These are phyloP conservation scores for Oxycera nigricornis DNA, from an alignment of 2,888 invertebrate genomes.

Conservation along the genomic window DNA sequence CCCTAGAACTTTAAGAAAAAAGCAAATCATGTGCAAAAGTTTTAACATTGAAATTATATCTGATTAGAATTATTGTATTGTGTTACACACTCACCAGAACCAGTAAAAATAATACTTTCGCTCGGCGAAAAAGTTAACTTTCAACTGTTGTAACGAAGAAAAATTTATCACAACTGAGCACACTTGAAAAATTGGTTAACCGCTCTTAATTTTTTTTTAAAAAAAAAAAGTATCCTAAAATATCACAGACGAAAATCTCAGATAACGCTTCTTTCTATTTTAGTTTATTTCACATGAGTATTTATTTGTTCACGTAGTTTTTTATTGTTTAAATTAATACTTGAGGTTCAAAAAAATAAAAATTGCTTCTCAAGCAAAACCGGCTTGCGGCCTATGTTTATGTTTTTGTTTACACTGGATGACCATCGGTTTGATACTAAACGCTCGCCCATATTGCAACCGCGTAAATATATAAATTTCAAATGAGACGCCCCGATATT, in stretches of 20 bases:
- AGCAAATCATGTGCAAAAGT: no score
- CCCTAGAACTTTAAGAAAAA: no score
- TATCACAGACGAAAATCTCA: constrained; percentile 29
- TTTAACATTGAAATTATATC: no score
- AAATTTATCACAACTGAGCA: neutral
- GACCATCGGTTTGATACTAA: neutral
- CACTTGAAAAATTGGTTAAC: neutral
- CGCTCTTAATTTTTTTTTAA: neutral
- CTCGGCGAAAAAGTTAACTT: neutral
- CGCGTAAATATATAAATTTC: neutral
- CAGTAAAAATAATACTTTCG: neutral
- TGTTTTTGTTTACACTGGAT: constrained; percentile 1
- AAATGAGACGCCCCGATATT: neutral
- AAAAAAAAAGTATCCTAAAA: neutral
- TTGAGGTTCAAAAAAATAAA: neutral
- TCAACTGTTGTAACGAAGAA: neutral
- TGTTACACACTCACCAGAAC: neutral
- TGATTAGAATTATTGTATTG: no score
- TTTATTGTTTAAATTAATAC: neutral
- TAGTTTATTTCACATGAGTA: neutral
- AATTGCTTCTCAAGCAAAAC: neutral
- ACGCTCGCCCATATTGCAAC: neutral
- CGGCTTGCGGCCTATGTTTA: neutral
- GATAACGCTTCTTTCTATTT: neutral
- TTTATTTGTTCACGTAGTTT: neutral